These are phyloP conservation scores for Menidia menidia DNA, from an alignment of 2,797 vertebrate genomes.

Conservation along the genomic window DNA sequence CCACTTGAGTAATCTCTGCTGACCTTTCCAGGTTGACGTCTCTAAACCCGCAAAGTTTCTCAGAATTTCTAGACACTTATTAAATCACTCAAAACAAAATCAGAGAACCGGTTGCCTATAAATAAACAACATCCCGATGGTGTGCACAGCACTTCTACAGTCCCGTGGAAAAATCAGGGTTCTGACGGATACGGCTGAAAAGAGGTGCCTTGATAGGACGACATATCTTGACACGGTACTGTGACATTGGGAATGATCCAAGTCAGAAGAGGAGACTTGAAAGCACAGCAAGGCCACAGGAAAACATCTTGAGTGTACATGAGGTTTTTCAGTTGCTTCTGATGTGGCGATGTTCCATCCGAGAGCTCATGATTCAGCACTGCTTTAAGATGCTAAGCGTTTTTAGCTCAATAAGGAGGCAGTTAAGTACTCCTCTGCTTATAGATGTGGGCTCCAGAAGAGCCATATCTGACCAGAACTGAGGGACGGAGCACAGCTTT, in stretches of 20 bases:
- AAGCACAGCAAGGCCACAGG: constrained; percentile 43
- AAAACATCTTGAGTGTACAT: constrained; percentile 46
- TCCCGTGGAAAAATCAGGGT: constrained; percentile 24
- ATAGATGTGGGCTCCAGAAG: constrained; percentile 30
- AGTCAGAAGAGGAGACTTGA: constrained; percentile 44
- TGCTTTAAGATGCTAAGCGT: constrained; percentile 27
- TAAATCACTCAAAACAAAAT: constrained; percentile 69
- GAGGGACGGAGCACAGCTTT: too few species aligned
- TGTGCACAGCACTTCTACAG: constrained; percentile 1
- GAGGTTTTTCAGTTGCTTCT: constrained; percentile 43
- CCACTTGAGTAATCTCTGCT: constrained; percentile 63
- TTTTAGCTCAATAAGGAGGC: constrained; percentile 10
- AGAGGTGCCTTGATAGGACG: constrained; percentile 28
- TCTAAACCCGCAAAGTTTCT: constrained; percentile 55
- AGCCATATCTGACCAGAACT: constrained; percentile 21
- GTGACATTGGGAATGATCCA: constrained; percentile 54
- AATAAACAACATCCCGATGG: constrained; percentile 52
- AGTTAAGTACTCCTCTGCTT: constrained; percentile 18
- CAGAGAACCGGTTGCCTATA: constrained; percentile 52
- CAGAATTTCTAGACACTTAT: constrained; percentile 51
- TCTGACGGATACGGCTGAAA: constrained; percentile 35
- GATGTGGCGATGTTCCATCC: constrained; percentile 47
- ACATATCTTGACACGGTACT: constrained; percentile 57
- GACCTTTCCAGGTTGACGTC: constrained; percentile 67
- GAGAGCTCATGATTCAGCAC: constrained; percentile 46